Conservation (phyloP, 2,888 invertebrate species). For the Lycia hirtaria region DNA sequence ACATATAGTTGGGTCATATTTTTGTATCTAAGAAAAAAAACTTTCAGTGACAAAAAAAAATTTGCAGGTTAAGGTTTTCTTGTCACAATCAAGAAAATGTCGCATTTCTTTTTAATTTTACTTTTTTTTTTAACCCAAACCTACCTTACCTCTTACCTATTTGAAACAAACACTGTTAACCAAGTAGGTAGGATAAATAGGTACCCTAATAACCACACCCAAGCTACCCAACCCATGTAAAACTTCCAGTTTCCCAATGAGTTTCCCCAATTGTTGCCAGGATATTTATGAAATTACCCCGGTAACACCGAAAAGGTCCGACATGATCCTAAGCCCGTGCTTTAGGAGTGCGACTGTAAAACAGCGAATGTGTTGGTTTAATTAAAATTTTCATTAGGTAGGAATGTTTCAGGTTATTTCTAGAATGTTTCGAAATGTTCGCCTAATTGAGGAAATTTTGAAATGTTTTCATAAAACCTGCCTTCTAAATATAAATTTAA, state of each 20-base stretch:
- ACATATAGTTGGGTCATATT: too few relatives aligned
- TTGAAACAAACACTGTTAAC: not conserved
- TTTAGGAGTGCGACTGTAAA: slow-evolving; percentile 53
- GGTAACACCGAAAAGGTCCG: slow-evolving; percentile 60
- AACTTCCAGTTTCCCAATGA: slow-evolving; percentile 50
- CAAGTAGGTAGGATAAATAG: not conserved
- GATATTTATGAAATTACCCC: slow-evolving; percentile 81
- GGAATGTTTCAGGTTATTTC: slow-evolving; percentile 24
- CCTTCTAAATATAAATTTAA: not conserved
- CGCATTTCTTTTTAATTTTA: too few relatives aligned
- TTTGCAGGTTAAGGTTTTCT: too few relatives aligned
- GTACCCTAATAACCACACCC: slow-evolving; percentile 2
- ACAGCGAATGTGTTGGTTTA: slow-evolving; percentile 35
- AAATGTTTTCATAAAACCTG: slow-evolving; percentile 21
- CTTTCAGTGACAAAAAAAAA: too few relatives aligned
- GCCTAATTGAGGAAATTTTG: slow-evolving; percentile 29
- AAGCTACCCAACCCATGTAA: slow-evolving; percentile 4
- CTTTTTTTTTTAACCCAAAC: not conserved
- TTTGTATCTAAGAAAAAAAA: too few relatives aligned
- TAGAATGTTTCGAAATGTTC: slow-evolving; percentile 31
- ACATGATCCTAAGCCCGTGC: slow-evolving; percentile 55
- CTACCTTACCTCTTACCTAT: not conserved
- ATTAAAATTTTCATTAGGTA: slow-evolving; percentile 35
- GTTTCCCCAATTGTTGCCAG: slow-evolving; percentile 71
- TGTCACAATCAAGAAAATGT: too few relatives aligned